phyloP scores from a whole-genome alignment of 2,113 vertebrate genomes.

The Corynorhinus townsendii region DNA sequence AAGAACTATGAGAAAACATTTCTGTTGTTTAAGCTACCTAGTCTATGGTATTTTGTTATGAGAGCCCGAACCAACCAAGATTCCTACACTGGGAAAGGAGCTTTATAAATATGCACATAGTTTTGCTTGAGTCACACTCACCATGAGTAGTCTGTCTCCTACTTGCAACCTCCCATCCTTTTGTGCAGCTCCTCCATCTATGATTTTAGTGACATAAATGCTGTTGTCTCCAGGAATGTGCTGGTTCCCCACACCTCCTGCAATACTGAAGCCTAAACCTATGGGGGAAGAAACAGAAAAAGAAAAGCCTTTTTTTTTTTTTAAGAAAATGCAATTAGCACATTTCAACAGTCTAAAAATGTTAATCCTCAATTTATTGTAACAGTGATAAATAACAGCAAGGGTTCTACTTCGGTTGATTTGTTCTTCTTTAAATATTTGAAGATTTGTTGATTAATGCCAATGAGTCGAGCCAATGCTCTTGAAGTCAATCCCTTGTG shows the following conservation, averaged over 20 bases:
- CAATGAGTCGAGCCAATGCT: background rate
- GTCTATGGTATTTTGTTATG: background rate
- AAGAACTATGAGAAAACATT: background rate
- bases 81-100: background rate
- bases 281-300: background rate
- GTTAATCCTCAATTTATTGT: background rate
- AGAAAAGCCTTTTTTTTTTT: background rate
- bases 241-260: constrained; percentile 96
- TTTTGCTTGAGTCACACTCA: constrained; percentile 74
- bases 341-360: background rate
- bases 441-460: constrained; percentile 14
- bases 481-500: background rate
- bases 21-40: background rate
- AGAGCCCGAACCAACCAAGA: background rate
- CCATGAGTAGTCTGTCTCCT: constrained; percentile 95
- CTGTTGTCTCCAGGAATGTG: constrained; percentile 99
- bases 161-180: constrained; percentile 93
- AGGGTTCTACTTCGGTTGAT: background rate
- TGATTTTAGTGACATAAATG: constrained; percentile 98
- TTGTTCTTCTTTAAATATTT: background rate
- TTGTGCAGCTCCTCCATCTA: constrained; percentile 95
- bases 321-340: background rate
- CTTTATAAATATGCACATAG: background rate
- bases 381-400: constrained; percentile 17
- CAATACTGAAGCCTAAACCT: constrained; percentile 98